Evolutionary conservation across 2,888 invertebrate genomes (phyloP).

Genomic region (Lomographa bimaculata): DNA sequence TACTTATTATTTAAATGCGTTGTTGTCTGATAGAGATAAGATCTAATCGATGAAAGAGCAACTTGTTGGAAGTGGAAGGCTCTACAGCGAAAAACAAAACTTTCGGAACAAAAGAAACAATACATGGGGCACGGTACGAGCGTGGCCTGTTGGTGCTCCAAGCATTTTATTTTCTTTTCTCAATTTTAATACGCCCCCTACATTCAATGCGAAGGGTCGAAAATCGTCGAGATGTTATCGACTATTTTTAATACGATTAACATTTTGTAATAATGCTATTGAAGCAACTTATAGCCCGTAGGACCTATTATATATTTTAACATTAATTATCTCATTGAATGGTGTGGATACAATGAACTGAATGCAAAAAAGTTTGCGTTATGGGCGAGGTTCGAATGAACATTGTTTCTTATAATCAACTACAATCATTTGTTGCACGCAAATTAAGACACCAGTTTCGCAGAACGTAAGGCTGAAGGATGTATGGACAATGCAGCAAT

Average conservation of each 20-base stretch:
- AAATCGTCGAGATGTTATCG: slow-evolving; percentile 62
- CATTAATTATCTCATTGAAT: slow-evolving; percentile 62
- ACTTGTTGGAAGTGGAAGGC: slow-evolving; percentile 10
- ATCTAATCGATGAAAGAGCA: slow-evolving; percentile 17
- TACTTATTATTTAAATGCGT: no score
- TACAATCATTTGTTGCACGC: slow-evolving; percentile 52
- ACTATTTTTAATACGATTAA: slow-evolving; percentile 54
- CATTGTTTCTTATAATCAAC: slow-evolving; percentile 46
- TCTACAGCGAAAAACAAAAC: slow-evolving; percentile 14
- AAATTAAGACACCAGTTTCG: slow-evolving; percentile 45
- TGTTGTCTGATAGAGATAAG: slow-evolving; percentile 16
- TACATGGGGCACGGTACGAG: slow-evolving; percentile 10
- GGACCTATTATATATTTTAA: slow-evolving; percentile 47
- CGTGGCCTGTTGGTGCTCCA: slow-evolving; percentile 30
- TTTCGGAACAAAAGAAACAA: slow-evolving; percentile 23
- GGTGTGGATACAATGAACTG: slow-evolving; percentile 55
- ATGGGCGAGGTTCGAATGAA: slow-evolving; percentile 47
- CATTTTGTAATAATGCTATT: slow-evolving; percentile 60
- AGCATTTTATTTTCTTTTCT: slow-evolving; percentile 55
- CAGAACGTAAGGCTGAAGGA: slow-evolving; percentile 28
- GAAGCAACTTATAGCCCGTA: slow-evolving; percentile 52
- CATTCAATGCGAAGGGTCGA: slow-evolving; percentile 53
- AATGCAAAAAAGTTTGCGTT: slow-evolving; percentile 46
- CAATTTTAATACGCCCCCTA: slow-evolving; percentile 56
- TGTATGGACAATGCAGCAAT: slow-evolving; percentile 39